Evolutionary conservation across 2,888 invertebrate species (phyloP).

Genomic region (Mythimna lalbum): DNA sequence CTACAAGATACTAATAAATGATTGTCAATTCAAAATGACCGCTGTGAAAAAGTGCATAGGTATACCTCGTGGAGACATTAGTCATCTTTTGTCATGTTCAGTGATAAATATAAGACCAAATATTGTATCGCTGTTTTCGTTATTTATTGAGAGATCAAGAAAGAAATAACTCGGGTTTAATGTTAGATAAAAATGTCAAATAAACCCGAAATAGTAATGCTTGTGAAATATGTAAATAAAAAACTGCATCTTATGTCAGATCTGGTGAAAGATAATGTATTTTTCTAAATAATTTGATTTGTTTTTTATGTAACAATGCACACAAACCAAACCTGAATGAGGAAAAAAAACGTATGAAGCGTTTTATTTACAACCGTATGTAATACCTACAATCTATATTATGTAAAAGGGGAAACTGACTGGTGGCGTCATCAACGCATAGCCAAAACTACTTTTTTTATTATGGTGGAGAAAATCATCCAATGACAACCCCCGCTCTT

Average conservation of each 20-base stretch:
- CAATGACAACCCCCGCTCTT: too few relatives aligned
- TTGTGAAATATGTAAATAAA: not conserved
- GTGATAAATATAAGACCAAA: conserved; percentile 5
- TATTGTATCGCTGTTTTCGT: too few relatives aligned
- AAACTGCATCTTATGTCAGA: not conserved
- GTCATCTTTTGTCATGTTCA: not conserved
- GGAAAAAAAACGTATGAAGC: too few relatives aligned
- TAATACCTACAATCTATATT: too few relatives aligned
- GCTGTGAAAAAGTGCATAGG: not conserved
- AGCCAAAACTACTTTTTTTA: too few relatives aligned
- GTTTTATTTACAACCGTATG: too few relatives aligned
- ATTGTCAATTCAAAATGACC: conserved; percentile 4
- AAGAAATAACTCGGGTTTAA: conserved; percentile 4
- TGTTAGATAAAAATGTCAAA: conserved; percentile 4
- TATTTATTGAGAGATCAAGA: conserved; percentile 18
- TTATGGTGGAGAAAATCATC: too few relatives aligned
- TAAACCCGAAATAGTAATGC: not conserved
- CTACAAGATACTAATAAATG: not conserved
- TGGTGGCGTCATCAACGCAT: too few relatives aligned
- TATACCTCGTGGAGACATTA: not conserved
- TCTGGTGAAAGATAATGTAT: not conserved
- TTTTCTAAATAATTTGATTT: not conserved
- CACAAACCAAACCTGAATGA: too few relatives aligned
- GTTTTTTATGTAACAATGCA: too few relatives aligned
- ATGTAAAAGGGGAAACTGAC: too few relatives aligned